Evolutionary conservation across 2,888 invertebrate genomes (phyloP), one percentile per base, ranked within the genome.

Genomic region (Rugalucina vietnamica): DNA sequence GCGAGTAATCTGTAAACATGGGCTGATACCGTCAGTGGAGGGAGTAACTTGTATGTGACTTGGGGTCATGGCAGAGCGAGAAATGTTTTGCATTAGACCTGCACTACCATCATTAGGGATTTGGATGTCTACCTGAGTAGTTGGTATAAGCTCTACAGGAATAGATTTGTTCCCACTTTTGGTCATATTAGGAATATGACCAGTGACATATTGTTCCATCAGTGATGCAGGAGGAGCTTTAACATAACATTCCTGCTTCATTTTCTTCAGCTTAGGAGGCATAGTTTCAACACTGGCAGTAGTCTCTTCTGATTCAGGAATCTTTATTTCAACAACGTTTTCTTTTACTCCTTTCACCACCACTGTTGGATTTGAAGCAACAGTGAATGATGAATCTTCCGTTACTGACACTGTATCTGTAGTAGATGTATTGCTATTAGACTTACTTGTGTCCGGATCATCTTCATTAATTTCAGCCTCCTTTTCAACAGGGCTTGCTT

Each of bases 121-220:
- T 34, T 65, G 65, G 65, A 65, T 34, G 18, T 65, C 65, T 5
- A 54, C 57, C n/a, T 43, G 54, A 37, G 34, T 43, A 27, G 32
- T 24, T 21, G 88, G 88, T 4, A 92, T 90, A 21, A 93, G 87
- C 36, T 92, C 89, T 27, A 91, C 90, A 74, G 92, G 92, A 74
- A 92, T 87, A 14, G 90, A 90, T 60, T 85, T 80, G 37, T 86
- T 77, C 36, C 88, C 84, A 2, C 88, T 89, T 39, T 91, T 88
- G 0, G 85, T 85, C 24, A 91, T 84, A 70, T 89, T 90, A 0
- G 91, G 88, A 24, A 91, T 81, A 60, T 89, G 89, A 1, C 89
- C 90, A 18, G 90, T 89, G 14, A 93, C 91, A 83, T 90, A 93
- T 29, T 90, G 90, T 60, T 91, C 91, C 8, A 91, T 88, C 60